Evolutionary conservation across 2,888 invertebrate genomes (phyloP), one percentile per base, ranked within the genome.

Genomic region (Caradrina clavipalpis): DNA sequence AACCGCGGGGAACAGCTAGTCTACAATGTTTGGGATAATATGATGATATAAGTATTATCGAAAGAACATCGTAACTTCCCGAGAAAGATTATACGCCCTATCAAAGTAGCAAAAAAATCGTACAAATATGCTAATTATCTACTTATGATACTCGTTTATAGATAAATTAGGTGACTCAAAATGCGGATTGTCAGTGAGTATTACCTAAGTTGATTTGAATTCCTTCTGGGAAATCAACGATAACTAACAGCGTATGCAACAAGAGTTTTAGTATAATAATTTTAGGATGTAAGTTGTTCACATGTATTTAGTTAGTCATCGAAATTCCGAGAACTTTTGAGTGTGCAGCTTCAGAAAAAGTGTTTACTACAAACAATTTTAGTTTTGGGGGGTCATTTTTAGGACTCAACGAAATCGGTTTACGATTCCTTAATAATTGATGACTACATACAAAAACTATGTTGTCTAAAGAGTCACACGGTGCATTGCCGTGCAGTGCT

Each of bases 151-250:
- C 42, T n/a, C n/a, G 35, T 39, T 13, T 65, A 68, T 59, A 73
- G 64, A 75, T 75, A 83, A 76, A 75, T 69, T 54, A 68, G 64
- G 73, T 87, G 88, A 88, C 62, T 88, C 84, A 85, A 85, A 78
- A 65, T 45, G 42, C 21, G 60, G 53, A 71, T 76, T 64, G 71
- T 71, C 76, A 73, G 58, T 69, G 68, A 55, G 59, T 62, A 59
- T 75, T 80, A 76, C 79, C 72, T 81, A 72, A 63, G 53, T 57
- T 50, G 56, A 76, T 65, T 71, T 71, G 26, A 59, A 66, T 71
- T 71, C 74, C 51, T 92, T 91, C 92, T 86, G 57, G 84, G 92
- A 92, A 93, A 86, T 87, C 72, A 83, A 86, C 71, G 78, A 78
- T 78, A 80, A 65, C 57, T 47, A 69, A 66, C 69, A 71, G 47